Evolutionary conservation across 2,797 vertebrate species (phyloP).

Genomic region (Salmo trutta): DNA sequence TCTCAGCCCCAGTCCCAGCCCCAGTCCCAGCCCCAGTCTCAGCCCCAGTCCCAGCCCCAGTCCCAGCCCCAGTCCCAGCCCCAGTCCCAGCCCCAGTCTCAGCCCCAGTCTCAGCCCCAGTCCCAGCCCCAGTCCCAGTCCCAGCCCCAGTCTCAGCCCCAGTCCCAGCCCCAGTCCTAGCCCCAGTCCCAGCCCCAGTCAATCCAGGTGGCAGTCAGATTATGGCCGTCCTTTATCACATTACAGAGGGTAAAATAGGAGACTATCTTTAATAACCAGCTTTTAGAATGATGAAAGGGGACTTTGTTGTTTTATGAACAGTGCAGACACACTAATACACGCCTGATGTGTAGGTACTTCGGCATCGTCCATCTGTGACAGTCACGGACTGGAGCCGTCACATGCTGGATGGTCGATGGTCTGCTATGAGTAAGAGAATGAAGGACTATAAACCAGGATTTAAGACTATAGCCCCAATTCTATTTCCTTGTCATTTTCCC

Average conservation of each 20-base stretch:
- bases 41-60: no score
- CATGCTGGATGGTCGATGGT: slow-evolving; percentile 35
- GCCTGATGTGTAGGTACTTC: background rate
- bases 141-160: accelerated
- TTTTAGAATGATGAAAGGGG: slow-evolving; percentile 24
- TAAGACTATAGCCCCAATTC: slow-evolving; percentile 49
- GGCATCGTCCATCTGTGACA: slow-evolving; percentile 32
- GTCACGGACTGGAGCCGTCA: slow-evolving; percentile 42
- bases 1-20: no score
- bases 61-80: no score
- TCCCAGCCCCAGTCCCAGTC: accelerated
- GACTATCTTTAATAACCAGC: slow-evolving; percentile 7
- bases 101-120: accelerated
- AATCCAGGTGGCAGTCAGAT: slow-evolving; percentile 28
- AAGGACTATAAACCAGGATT: slow-evolving; percentile 50
- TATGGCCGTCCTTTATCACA: slow-evolving; percentile 20
- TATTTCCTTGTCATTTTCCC: slow-evolving; percentile 1
- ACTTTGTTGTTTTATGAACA: background rate
- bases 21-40: no score
- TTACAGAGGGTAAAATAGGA: slow-evolving; percentile 8
- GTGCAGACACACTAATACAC: background rate
- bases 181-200: slow-evolving; percentile 20
- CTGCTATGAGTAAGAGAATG: background rate
- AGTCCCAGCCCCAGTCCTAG: accelerated
- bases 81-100: accelerated